A percentile compares a stretch with the other conserved stretches of the same genome.
Conservation (phyloP, 1,140 invertebrate genomes). For the Drosophila novamexicana region DNA sequence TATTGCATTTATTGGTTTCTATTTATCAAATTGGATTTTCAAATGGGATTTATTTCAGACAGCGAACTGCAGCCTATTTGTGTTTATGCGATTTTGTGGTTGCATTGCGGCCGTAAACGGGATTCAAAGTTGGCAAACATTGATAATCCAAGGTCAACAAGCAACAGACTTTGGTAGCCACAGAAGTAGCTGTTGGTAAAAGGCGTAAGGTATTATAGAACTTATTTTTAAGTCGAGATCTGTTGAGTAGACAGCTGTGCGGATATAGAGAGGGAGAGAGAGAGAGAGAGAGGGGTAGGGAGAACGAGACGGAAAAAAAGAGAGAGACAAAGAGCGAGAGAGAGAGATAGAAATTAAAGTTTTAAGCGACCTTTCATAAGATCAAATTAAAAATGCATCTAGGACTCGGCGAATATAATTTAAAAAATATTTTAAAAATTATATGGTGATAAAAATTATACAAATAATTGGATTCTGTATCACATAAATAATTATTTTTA, state of each 20-base stretch:
- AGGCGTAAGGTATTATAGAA: neutral
- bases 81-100: constrained; percentile 41
- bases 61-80: constrained; percentile 20
- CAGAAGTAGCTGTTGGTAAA: neutral
- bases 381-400: no score
- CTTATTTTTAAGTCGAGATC: neutral
- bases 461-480: no score
- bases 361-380: no score
- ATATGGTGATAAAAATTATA: no score
- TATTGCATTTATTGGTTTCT: constrained; percentile 76
- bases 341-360: neutral
- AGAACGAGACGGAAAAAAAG: neutral
- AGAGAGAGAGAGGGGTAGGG: neutral
- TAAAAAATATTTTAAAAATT: no score
- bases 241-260: neutral
- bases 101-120: constrained; percentile 27
- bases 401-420: no score
- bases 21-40: constrained; percentile 80
- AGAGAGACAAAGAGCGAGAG: neutral
- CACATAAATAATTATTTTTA: no score
- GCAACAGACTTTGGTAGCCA: neutral
- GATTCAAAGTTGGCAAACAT: constrained; percentile 35
- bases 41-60: constrained; percentile 40
- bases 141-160: constrained; percentile 26
- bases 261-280: neutral